Percentiles rank a stretch among this genome's conserved stretches.
Conservation (phyloP, 1,140 invertebrate genomes). For the fruit fly (Drosophila melanogaster) region DNA sequence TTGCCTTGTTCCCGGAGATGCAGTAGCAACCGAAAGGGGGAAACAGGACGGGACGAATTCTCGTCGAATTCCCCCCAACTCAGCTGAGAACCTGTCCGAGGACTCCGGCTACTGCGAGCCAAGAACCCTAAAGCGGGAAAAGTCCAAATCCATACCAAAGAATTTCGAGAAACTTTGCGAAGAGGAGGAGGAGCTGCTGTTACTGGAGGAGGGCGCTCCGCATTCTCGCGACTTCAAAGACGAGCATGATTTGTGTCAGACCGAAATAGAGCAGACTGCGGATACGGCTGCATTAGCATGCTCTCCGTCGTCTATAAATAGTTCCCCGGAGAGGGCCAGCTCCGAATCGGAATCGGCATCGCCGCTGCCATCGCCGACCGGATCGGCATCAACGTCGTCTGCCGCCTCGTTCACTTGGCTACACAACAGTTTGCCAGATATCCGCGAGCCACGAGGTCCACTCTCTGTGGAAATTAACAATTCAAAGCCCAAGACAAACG, state of each 20-base stretch:
- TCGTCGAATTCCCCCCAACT: constrained; percentile 84
- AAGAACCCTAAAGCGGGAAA: constrained; percentile 81
- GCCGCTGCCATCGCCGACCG: constrained; percentile 51
- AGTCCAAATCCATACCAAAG: constrained; percentile 84
- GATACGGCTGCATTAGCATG: constrained; percentile 11
- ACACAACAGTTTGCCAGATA: constrained; percentile 82
- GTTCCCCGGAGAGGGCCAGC: constrained; percentile 62
- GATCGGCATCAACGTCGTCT: constrained; percentile 75
- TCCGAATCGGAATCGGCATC: constrained; percentile 47
- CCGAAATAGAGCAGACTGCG: constrained; percentile 68
- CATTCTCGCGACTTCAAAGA: constrained; percentile 59
- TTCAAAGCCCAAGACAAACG: constrained; percentile 8
- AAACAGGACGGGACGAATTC: constrained; percentile 19
- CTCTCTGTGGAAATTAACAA: constrained; percentile 17
- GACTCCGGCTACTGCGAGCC: constrained; percentile 90
- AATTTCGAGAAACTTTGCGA: constrained; percentile 84
- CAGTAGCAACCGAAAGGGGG: neutral
- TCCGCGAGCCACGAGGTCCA: constrained; percentile 74
- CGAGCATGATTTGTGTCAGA: constrained; percentile 75
- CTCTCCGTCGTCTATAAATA: constrained; percentile 73
- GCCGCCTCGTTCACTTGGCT: constrained; percentile 84
- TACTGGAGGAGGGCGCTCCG: constrained; percentile 25
- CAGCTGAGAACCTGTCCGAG: constrained; percentile 90
- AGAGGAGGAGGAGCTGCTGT: constrained; percentile 66
- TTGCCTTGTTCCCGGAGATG: constrained; percentile 24